phyloP scores from a whole-genome alignment of 2,797 vertebrate species.

The Gambusia yucatana region DNA sequence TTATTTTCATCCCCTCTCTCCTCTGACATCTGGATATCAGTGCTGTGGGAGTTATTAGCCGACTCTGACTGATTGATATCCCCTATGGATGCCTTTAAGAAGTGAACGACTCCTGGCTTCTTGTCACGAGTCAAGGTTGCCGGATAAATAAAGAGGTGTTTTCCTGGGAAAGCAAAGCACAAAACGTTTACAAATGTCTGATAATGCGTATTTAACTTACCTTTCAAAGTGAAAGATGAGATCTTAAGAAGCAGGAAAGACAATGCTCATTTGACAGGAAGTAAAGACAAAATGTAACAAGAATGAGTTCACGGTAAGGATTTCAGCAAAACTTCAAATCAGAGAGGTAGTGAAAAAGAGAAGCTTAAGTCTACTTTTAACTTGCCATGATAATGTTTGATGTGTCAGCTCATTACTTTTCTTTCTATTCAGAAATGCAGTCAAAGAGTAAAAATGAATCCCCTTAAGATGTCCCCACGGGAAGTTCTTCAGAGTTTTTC shows the following conservation, averaged over 20 bases:
- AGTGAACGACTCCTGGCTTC: slow-evolving; percentile 37
- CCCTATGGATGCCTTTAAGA: slow-evolving; percentile 37
- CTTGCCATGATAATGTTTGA: slow-evolving; percentile 60
- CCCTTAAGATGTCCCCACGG: slow-evolving; percentile 71
- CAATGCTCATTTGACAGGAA: slow-evolving; percentile 37
- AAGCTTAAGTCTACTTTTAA: slow-evolving; percentile 63
- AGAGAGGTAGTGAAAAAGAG: slow-evolving; percentile 51
- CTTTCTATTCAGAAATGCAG: slow-evolving; percentile 65
- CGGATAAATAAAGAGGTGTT: slow-evolving; percentile 45
- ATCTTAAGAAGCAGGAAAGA: slow-evolving; percentile 21
- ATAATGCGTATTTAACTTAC: slow-evolving; percentile 39
- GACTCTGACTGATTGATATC: slow-evolving; percentile 64
- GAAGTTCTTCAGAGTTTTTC: slow-evolving; percentile 60
- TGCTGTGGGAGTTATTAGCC: slow-evolving; percentile 56
- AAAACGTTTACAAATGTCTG: slow-evolving; percentile 25
- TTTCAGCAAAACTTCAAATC: slow-evolving; percentile 52
- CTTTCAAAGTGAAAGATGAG: slow-evolving; percentile 20
- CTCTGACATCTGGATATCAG: slow-evolving; percentile 61
- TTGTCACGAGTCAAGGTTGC: slow-evolving; percentile 51
- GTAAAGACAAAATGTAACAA: slow-evolving; percentile 36
- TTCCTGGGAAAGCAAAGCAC: slow-evolving; percentile 18
- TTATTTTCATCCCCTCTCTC: slow-evolving; percentile 49
- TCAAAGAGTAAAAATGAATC: slow-evolving; percentile 68
- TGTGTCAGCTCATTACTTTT: slow-evolving; percentile 61
- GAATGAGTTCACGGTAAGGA: slow-evolving; percentile 45